Base-by-base conservation (phyloP, 2,113 vertebrate genomes). In the Forbesichthys papilliferus region DNA sequence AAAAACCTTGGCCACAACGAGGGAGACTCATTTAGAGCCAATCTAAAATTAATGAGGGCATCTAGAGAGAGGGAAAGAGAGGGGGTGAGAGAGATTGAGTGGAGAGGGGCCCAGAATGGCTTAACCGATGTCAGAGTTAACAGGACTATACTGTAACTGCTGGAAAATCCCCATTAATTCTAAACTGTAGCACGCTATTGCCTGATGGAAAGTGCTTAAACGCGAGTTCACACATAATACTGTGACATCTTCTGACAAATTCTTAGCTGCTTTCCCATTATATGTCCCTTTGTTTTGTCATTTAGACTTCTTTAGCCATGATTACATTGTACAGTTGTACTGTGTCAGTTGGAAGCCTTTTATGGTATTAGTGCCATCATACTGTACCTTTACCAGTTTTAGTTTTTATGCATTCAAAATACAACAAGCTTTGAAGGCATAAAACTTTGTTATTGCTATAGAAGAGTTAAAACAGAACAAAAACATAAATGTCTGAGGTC, bases 1-100 rank as follows among this genome's bases (percentile, higher is more conserved):
- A 84, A 84, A 86, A 87, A 84, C 81, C 87, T 89, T 75, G 59
- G 79, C 81, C 78, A 71, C 77, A 79, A 90, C 83, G 89, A 89
- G 86, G 85, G 88, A 83, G 87, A 89, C 86, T 90, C 88, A 91
- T 92, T 91, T 89, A 88, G 91, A 88, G 86, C 82, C 88, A 89
- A 91, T 92, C 86, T 89, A 89, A 87, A 92, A 90, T 92, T 88
- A 90, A 90, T 91, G 87, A 90, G 87, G 84, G 87, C 87, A 90
- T 89, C 84, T 88, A 78, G 81, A 84, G 89, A 77, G 88, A 80
- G 79, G 64, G 71, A 60, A 75, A 10, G 48, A 12, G 36, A 5
- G 5, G 36, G 36, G 7, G 36, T 6, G 51, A 14, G 51, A 53
- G 51, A 53, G 51, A 53, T 12, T 36, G 65, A 56, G 55, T 47